phyloP scores from a whole-genome alignment of 2,113 vertebrate species.

The Theristicus caerulescens region DNA sequence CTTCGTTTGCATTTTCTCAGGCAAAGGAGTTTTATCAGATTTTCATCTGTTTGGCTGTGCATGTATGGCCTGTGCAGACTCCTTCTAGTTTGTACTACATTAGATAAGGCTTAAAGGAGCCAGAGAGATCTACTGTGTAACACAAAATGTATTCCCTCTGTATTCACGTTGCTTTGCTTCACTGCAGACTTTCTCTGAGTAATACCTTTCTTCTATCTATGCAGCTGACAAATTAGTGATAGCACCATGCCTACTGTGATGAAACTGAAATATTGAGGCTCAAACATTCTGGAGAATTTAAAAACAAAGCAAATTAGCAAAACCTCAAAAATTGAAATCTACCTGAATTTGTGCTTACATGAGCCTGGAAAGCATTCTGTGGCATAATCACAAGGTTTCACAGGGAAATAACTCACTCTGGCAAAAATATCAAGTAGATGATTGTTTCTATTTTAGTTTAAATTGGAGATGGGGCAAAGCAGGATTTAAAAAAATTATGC shows the following conservation, averaged over 20 bases:
- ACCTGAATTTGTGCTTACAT: background rate
- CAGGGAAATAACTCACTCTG: background rate
- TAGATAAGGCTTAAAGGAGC: background rate
- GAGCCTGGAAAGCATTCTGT: background rate
- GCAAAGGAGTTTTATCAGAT: background rate
- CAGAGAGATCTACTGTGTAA: background rate
- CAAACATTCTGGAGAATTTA: background rate
- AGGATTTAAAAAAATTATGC: background rate
- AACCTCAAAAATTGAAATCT: background rate
- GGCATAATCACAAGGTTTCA: background rate
- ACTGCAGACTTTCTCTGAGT: background rate
- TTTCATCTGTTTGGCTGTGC: background rate
- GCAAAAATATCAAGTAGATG: background rate
- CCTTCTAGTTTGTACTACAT: background rate
- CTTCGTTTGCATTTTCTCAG: background rate
- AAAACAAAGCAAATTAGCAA: background rate
- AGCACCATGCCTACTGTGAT: background rate
- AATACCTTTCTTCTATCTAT: background rate
- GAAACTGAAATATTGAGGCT: background rate
- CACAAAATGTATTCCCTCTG: background rate
- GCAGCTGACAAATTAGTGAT: background rate
- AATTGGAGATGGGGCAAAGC: background rate
- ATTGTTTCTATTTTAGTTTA: background rate
- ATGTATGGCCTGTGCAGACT: background rate
- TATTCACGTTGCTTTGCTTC: background rate